Percentiles rank a stretch among this genome's conserved stretches.
Evolutionary conservation across 2,113 vertebrate species (phyloP).

Genomic region (Pionites leucogaster): DNA sequence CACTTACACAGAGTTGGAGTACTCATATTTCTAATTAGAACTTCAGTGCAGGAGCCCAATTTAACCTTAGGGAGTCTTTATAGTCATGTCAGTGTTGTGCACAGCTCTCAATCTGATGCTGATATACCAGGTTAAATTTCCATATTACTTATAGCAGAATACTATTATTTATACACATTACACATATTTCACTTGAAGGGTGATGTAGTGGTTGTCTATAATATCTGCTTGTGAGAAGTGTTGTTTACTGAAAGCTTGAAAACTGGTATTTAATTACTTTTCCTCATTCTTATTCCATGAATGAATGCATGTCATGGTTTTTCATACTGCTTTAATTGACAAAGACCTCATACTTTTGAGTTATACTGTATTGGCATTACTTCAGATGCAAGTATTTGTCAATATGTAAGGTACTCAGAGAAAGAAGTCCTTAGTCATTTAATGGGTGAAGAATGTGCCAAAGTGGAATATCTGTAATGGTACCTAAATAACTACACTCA

Average conservation of each 20-base stretch:
- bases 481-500: not conserved
- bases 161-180: conserved; percentile 44
- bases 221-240: conserved; percentile 24
- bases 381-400: not conserved
- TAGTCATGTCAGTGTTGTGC: conserved; percentile 72
- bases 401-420: not conserved
- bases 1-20: conserved; percentile 72
- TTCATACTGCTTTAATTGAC: not conserved
- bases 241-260: conserved; percentile 46
- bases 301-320: not conserved
- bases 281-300: conserved; percentile 38
- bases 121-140: conserved; percentile 67
- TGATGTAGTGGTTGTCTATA: conserved; percentile 31
- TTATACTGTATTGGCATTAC: not conserved
- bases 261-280: conserved; percentile 23
- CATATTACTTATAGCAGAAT: conserved; percentile 50
- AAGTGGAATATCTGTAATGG: not conserved
- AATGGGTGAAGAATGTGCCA: not conserved
- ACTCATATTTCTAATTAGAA: conserved; percentile 82
- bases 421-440: not conserved
- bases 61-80: conserved; percentile 82
- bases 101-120: conserved; percentile 68
- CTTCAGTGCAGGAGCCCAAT: conserved; percentile 78
- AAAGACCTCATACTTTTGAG: not conserved
- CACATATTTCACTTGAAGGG: conserved; percentile 53